Evolutionary conservation across 2,113 vertebrate genomes (phyloP).

Genomic region (Silurus asotus): DNA sequence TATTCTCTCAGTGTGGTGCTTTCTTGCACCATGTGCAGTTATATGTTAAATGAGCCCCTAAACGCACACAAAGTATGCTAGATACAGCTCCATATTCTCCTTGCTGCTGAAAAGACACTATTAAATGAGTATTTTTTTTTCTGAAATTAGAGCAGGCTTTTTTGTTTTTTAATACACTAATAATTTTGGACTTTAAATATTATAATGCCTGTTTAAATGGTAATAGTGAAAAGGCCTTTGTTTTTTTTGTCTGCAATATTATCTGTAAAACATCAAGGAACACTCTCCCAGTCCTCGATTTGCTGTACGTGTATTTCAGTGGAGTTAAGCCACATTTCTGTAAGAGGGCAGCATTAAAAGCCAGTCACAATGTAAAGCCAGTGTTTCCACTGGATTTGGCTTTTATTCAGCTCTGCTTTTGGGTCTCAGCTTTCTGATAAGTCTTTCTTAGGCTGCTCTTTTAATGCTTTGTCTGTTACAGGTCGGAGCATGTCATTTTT

Average conservation of each 20-base stretch:
- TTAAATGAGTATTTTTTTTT: slow-evolving; percentile 14
- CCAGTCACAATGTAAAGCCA: not conserved
- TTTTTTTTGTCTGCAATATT: not conserved
- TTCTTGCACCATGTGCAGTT: slow-evolving; percentile 30
- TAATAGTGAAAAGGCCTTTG: not conserved
- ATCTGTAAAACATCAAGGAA: slow-evolving; percentile 15
- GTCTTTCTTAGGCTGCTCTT: not conserved
- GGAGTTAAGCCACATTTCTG: not conserved
- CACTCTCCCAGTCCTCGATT: not conserved
- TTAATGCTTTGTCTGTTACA: not conserved
- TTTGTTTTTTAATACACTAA: not conserved
- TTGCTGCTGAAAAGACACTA: slow-evolving; percentile 24
- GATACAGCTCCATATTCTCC: slow-evolving; percentile 23
- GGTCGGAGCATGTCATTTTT: not conserved
- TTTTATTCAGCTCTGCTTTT: slow-evolving; percentile 9
- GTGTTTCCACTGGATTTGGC: not conserved
- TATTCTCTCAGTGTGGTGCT: slow-evolving; percentile 34
- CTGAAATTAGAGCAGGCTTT: not conserved
- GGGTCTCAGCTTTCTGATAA: not conserved
- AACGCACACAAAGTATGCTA: slow-evolving; percentile 34
- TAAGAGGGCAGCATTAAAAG: not conserved
- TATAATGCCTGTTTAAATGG: not conserved
- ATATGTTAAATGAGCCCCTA: slow-evolving; percentile 49
- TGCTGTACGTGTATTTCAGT: not conserved
- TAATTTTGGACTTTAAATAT: slow-evolving; percentile 15